Percentiles rank a stretch among this genome's conserved stretches.
These are phyloP conservation scores for Heliconius melpomene DNA, from an alignment of 1,140 invertebrate species.

Conservation along the genomic window DNA sequence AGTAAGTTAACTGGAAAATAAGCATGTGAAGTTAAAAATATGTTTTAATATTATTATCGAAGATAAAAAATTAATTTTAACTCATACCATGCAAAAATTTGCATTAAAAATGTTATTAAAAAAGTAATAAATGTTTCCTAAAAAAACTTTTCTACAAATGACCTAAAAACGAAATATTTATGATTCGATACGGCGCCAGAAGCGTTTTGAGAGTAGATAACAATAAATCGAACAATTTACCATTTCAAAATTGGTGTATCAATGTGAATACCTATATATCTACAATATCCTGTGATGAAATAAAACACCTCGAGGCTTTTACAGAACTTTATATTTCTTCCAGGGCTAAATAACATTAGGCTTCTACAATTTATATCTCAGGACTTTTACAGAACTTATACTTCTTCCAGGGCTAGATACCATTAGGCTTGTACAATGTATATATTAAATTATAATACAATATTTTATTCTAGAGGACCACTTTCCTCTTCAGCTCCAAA, in stretches of 20 bases:
- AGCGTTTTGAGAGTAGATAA: conserved; percentile 37
- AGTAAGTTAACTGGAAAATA: no score
- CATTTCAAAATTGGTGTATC: conserved; percentile 25
- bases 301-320: no score
- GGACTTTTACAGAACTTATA: no score
- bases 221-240: conserved; percentile 40
- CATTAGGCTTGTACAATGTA: no score
- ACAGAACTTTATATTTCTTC: no score
- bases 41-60: background rate
- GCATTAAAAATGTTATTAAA: background rate
- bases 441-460: no score
- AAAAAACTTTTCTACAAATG: conserved; percentile 25
- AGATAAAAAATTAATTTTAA: background rate
- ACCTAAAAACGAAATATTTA: conserved; percentile 34
- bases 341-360: no score
- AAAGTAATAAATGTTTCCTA: background rate
- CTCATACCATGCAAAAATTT: background rate
- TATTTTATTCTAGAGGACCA: no score
- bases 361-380: no score
- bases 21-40: background rate
- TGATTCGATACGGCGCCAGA: conserved; percentile 30
- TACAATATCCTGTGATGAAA: background rate
- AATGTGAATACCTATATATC: conserved; percentile 1
- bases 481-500: no score
- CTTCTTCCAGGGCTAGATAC: no score